Evolutionary conservation across 2,888 invertebrate species (phyloP).

Genomic region (Lasius platythorax): DNA sequence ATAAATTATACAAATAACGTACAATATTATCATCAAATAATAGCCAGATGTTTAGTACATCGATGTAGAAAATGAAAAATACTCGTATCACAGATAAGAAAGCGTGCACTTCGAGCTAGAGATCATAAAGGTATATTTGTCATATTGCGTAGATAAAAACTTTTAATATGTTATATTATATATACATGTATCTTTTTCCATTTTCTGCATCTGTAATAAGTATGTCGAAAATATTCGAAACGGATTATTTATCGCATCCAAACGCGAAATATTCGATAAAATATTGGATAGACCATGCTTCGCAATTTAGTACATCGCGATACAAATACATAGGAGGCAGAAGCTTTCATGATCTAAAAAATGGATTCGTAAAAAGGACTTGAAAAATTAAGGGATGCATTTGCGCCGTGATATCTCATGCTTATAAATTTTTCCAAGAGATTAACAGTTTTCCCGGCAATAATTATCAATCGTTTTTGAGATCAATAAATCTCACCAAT

Average conservation of each 20-base stretch:
- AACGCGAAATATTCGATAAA: background rate
- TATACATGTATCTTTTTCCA: background rate
- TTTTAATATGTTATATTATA: background rate
- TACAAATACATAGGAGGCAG: constrained; percentile 67
- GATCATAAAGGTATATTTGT: background rate
- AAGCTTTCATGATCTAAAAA: constrained; percentile 68
- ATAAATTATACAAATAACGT: background rate
- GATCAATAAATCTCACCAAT: constrained; percentile 35
- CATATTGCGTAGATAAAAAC: background rate
- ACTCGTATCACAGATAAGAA: background rate
- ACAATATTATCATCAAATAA: background rate
- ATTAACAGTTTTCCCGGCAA: constrained; percentile 64
- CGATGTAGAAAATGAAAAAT: background rate
- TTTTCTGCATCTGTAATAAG: background rate
- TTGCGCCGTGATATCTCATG: constrained; percentile 49
- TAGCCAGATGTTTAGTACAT: background rate
- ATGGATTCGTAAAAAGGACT: background rate
- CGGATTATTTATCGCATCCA: background rate
- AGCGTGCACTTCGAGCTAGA: background rate
- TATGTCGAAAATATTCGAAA: background rate
- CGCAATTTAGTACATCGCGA: constrained; percentile 54
- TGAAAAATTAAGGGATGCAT: background rate
- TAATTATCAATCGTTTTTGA: constrained; percentile 58
- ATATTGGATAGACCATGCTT: background rate
- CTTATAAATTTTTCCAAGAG: constrained; percentile 61